Conservation (phyloP, 2,113 vertebrate species). For the Callocephalon fimbriatum region DNA sequence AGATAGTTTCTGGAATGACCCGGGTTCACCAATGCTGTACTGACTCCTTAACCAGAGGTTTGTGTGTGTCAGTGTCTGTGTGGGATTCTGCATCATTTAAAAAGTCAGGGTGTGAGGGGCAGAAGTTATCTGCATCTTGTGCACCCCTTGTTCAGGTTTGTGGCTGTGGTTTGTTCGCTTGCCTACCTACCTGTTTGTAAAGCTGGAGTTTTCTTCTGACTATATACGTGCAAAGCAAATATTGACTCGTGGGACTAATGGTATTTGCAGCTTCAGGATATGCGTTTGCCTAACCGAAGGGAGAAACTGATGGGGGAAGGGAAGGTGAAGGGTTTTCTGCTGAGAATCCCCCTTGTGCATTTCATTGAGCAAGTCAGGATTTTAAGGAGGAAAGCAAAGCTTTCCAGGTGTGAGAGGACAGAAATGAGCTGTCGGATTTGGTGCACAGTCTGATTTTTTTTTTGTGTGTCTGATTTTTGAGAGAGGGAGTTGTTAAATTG, state of each 20-base stretch:
- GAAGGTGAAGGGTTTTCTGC: background rate
- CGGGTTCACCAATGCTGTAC: background rate
- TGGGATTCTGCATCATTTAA: background rate
- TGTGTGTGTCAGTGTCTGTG: rapidly evolving
- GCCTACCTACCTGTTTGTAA: background rate
- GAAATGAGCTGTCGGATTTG: background rate
- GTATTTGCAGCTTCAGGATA: slow-evolving; percentile 16
- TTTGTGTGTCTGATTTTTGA: background rate
- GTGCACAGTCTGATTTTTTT: background rate
- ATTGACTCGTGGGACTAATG: slow-evolving; percentile 59
- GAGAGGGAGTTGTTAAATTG: background rate
- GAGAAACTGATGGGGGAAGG: background rate
- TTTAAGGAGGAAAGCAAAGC: background rate
- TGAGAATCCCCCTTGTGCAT: background rate
- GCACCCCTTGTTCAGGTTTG: background rate
- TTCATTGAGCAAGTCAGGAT: background rate
- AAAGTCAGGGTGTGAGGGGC: background rate
- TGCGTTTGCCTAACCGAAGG: background rate
- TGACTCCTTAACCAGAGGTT: background rate
- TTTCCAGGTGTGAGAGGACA: background rate
- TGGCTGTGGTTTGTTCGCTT: background rate
- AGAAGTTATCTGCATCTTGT: background rate
- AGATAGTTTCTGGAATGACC: background rate
- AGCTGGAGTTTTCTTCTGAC: slow-evolving; percentile 3
- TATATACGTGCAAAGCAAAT: slow-evolving; percentile 47